These are phyloP conservation scores for Phoxinus phoxinus DNA, from an alignment of 2,113 vertebrate genomes.

Conservation along the genomic window DNA sequence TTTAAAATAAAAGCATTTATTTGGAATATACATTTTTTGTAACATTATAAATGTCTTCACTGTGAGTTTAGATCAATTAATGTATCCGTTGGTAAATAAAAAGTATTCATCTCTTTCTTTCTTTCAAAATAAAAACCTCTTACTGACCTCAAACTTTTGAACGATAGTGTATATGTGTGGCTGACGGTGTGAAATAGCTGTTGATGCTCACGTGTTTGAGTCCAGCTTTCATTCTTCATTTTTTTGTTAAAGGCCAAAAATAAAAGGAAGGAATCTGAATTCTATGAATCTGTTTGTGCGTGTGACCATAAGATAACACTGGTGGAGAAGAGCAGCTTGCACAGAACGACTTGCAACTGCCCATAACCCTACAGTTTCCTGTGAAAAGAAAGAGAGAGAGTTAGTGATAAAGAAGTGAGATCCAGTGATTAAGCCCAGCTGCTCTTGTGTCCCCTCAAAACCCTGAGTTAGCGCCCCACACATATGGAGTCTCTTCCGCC, in stretches of 20 bases:
- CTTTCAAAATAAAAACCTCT: background rate
- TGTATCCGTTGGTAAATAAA: background rate
- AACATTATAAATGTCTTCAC: background rate
- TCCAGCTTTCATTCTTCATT: too few species aligned
- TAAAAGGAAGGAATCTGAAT: background rate
- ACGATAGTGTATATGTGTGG: background rate
- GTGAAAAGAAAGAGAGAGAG: background rate
- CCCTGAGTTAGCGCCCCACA: background rate
- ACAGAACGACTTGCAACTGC: background rate
- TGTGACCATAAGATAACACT: background rate
- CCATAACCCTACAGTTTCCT: background rate
- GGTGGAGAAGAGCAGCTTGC: background rate
- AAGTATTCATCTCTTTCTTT: background rate
- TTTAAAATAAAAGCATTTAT: too few species aligned
- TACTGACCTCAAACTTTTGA: background rate
- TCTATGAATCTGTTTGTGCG: background rate
- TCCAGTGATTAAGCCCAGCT: slow-evolving; percentile 2
- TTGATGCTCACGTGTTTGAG: background rate
- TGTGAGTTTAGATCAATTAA: background rate
- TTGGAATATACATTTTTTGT: background rate
- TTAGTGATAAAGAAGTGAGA: background rate
- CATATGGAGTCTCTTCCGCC: slow-evolving; percentile 1
- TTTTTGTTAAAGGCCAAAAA: background rate
- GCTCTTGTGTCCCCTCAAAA: slow-evolving; percentile 22
- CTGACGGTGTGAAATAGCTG: background rate